Evolutionary conservation across 2,888 invertebrate species (phyloP).

Genomic region (Pheosia gnoma): DNA sequence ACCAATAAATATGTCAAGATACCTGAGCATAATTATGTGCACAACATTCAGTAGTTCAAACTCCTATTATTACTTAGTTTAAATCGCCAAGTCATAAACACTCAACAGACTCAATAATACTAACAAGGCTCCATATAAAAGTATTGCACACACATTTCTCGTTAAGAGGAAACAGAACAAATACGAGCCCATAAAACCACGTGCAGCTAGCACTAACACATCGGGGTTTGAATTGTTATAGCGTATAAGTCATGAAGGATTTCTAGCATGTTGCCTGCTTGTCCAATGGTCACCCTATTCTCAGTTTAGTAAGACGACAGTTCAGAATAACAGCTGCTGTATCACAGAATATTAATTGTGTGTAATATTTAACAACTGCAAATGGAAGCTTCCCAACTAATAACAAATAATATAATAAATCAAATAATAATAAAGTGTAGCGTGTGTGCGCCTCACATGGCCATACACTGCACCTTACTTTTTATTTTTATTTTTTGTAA

Average conservation of each 20-base stretch:
- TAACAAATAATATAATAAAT: no score
- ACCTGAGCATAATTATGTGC: not conserved
- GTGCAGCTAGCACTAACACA: conserved; percentile 5
- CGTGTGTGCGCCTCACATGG: no score
- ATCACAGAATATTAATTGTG: no score
- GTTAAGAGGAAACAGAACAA: conserved; percentile 3
- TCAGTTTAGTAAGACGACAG: not conserved
- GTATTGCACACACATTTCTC: conserved; percentile 7
- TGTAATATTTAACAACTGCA: no score
- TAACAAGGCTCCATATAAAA: conserved; percentile 6
- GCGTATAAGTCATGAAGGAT: conserved; percentile 4
- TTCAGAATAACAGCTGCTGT: not conserved
- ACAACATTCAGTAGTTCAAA: not conserved
- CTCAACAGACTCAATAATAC: conserved; percentile 1
- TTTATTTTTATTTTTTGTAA: no score
- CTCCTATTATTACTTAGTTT: not conserved
- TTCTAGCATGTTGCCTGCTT: conserved; percentile 5
- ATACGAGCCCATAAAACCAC: conserved; percentile 8
- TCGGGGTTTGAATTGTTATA: conserved; percentile 7
- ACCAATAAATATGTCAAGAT: not conserved
- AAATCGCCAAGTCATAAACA: conserved; percentile 3
- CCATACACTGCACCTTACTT: no score
- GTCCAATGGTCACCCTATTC: not conserved
- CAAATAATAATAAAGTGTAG: no score
- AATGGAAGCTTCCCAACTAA: no score